A percentile compares a stretch with the other conserved stretches of the same genome.
Conservation (phyloP, 2,888 invertebrate genomes). For the Argyra leucocephala region DNA sequence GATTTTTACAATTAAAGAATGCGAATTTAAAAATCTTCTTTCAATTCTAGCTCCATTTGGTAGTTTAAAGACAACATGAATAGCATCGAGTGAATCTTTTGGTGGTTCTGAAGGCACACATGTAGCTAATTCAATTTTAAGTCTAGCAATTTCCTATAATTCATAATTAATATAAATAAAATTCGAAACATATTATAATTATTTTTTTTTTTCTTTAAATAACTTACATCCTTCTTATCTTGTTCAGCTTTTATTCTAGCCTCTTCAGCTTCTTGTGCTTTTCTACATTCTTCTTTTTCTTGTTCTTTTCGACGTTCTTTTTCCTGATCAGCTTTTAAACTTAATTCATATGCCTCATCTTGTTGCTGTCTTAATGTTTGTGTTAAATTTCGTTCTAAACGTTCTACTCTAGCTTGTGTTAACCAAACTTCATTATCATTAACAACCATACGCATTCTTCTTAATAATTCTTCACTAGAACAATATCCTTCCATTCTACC, state of each 20-base stretch:
- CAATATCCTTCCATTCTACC: slow-evolving; percentile 81
- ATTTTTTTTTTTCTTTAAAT: neutral
- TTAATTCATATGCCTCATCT: slow-evolving; percentile 88
- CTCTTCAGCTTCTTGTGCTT: slow-evolving; percentile 46
- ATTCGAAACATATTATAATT: neutral
- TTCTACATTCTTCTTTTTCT: slow-evolving; percentile 48
- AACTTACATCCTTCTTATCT: slow-evolving; percentile 41
- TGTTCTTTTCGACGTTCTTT: slow-evolving; percentile 69
- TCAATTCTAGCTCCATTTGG: slow-evolving; percentile 83
- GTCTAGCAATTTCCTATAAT: slow-evolving; percentile 51
- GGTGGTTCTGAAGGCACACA: slow-evolving; percentile 70
- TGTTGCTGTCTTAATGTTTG: slow-evolving; percentile 82
- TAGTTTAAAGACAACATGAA: slow-evolving; percentile 82
- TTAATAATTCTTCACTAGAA: slow-evolving; percentile 58
- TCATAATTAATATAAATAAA: slow-evolving; percentile 13
- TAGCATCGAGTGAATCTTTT: slow-evolving; percentile 55
- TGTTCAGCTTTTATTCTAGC: slow-evolving; percentile 47
- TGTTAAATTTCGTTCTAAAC: slow-evolving; percentile 73
- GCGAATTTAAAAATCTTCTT: slow-evolving; percentile 67
- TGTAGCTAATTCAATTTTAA: slow-evolving; percentile 56
- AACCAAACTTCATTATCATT: slow-evolving; percentile 80
- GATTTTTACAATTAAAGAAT: slow-evolving; percentile 66
- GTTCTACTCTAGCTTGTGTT: slow-evolving; percentile 74
- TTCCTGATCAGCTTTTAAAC: slow-evolving; percentile 85
- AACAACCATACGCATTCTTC: slow-evolving; percentile 65